Evolutionary conservation across 2,113 vertebrate species (phyloP), one percentile per base, ranked within the genome.

Genomic region (Psittacara wagleri): DNA sequence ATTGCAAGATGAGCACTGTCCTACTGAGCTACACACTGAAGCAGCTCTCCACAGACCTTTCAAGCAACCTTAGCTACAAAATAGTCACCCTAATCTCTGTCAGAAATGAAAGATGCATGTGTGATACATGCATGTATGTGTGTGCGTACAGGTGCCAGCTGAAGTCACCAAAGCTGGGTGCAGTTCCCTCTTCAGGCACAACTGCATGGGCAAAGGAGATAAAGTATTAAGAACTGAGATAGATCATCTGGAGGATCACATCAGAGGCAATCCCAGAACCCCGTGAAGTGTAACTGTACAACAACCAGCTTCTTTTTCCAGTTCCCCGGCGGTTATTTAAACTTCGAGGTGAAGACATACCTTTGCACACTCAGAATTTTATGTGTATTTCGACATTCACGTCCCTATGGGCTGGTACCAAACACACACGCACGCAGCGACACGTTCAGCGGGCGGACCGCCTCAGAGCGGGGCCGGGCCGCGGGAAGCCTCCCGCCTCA

Each of bases 121-220:
- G 41, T 5, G 4, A 10, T 23, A 12, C 0, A 0, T 7, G 17
- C 7, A 14, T 25, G 23, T 13, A 6, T 5, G 13, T 19, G 11
- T 4, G 4, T 11, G 11, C 1, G 8, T 9, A 17, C 9, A 29
- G 18, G 16, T 15, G 25, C 13, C 49, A 52, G 5, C 17, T 27
- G 22, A 39, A 7, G 10, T 43, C 33, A 55, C 14, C 24, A 4
- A 14, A 11, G 18, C 0, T 12, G 24, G 39, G 48, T 15, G n/a
- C n/a, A 13, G n/a, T 5, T 82, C 54, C 39, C 13, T 51, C 43
- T 59, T n/a, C 79, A 57, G 59, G 31, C 67, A 10, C 75, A 87
- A 43, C 48, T 4, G 9, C 35, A 17, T 10, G 62, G 63, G 35
- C 70, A 61, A 9, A 10, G 25, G 41, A 59, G 8, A 20, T 4